These are phyloP conservation scores for Pelagia noctiluca DNA, from an alignment of 30 jellyfish, hydroid and myxozoan species.

Conservation along the genomic window DNA sequence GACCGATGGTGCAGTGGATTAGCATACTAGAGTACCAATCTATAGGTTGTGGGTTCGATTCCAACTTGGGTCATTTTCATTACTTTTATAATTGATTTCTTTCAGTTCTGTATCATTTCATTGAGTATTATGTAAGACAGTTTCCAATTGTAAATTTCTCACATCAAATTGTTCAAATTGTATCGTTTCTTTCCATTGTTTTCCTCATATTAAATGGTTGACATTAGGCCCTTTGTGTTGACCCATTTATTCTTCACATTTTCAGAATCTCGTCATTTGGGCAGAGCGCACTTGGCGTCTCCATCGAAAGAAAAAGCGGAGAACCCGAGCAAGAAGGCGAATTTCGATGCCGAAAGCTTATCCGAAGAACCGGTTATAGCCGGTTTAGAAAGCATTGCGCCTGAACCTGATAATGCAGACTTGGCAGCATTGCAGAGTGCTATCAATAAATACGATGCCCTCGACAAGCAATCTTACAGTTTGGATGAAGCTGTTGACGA, in stretches of 20 bases:
- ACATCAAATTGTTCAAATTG: too few species aligned
- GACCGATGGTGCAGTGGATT: too few species aligned
- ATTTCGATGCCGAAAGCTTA: background rate
- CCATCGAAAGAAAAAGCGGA: background rate
- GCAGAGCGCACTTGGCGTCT: background rate
- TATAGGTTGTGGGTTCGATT: too few species aligned
- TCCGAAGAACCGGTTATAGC: constrained; percentile 8
- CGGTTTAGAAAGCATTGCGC: constrained; percentile 10
- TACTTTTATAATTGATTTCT: too few species aligned
- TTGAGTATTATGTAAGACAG: too few species aligned
- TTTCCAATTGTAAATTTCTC: too few species aligned
- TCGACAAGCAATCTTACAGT: background rate
- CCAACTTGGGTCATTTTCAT: too few species aligned
- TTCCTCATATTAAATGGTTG: too few species aligned
- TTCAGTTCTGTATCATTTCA: too few species aligned
- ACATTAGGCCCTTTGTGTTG: background rate
- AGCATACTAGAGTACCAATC: too few species aligned
- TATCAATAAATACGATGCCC: constrained; percentile 42
- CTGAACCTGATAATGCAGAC: constrained; percentile 25
- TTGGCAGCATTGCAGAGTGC: constrained; percentile 48
- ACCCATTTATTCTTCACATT: background rate
- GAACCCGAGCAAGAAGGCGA: background rate
- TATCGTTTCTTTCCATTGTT: too few species aligned
- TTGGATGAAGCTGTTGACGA: background rate
- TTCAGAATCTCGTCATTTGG: constrained; percentile 4